Conservation (phyloP, 2,113 vertebrate species). For the Nymphicus hollandicus region DNA sequence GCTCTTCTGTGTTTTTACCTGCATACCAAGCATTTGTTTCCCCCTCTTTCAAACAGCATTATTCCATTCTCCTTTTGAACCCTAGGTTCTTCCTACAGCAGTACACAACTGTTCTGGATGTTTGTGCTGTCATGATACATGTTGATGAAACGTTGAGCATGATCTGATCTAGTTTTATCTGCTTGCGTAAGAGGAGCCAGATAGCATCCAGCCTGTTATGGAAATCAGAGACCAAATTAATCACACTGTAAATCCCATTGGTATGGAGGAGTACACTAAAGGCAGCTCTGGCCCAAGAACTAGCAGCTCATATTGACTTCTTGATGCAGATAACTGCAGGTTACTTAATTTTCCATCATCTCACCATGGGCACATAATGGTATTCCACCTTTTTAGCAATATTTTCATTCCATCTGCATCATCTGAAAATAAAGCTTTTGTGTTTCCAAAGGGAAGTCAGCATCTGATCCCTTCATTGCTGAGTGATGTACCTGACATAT, state of each 20-base stretch:
- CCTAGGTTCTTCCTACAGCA: neutral
- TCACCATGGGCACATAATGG: neutral
- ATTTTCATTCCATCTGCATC: neutral
- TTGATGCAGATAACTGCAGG: neutral
- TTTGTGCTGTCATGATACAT: neutral
- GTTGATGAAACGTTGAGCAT: neutral
- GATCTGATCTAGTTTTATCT: neutral
- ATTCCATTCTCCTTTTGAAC: neutral
- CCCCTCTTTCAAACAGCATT: neutral
- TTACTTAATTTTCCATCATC: neutral
- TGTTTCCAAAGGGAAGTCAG: neutral
- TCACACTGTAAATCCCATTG: neutral
- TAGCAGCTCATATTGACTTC: neutral
- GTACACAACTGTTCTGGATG: neutral
- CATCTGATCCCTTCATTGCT: neutral
- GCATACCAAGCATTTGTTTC: neutral
- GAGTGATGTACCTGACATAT: neutral
- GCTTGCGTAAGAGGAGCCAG: neutral
- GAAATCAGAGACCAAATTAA: neutral
- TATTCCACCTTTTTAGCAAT: neutral
- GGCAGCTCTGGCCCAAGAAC: neutral
- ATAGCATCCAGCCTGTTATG: neutral
- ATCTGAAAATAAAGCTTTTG: neutral
- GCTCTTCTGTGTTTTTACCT: neutral
- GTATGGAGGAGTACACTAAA: neutral